Percentiles rank a stretch among this genome's conserved stretches.
Conservation (phyloP, 2,113 vertebrate genomes). For the Vidua chalybeata region DNA sequence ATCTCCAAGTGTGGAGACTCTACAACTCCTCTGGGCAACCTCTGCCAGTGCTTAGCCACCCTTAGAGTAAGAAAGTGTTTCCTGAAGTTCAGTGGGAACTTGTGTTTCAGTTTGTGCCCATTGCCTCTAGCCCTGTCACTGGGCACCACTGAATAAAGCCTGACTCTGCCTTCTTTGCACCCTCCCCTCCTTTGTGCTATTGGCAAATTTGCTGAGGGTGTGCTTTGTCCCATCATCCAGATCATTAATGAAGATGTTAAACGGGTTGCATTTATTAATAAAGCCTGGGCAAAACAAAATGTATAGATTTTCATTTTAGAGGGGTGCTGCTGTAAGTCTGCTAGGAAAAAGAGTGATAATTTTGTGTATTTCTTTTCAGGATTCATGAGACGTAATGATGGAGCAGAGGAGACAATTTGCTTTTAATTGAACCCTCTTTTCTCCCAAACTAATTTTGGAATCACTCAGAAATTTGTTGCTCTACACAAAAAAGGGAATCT, state of each 20-base stretch:
- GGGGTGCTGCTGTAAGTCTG: neutral
- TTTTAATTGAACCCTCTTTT: neutral
- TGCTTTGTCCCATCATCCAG: neutral
- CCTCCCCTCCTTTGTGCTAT: neutral
- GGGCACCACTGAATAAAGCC: neutral
- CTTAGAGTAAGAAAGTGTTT: neutral
- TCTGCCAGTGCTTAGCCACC: neutral
- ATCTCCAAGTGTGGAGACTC: neutral
- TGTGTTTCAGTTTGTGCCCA: neutral
- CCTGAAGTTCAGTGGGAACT: neutral
- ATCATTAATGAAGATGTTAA: neutral
- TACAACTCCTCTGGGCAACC: neutral
- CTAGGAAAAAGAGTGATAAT: neutral
- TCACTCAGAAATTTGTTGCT: neutral
- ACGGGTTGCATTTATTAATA: neutral
- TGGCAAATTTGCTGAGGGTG: neutral
- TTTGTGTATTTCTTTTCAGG: neutral
- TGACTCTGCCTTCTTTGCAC: neutral
- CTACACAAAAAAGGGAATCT: neutral
- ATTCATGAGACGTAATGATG: rapidly evolving
- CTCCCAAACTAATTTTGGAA: neutral
- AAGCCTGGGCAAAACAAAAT: neutral
- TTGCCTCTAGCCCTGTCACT: neutral
- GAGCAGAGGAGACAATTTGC: neutral
- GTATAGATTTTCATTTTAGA: neutral